A percentile compares a stretch with the other conserved stretches of the same genome.
Conservation (phyloP, 1,140 invertebrate genomes). For the Bradysia coprophila region DNA sequence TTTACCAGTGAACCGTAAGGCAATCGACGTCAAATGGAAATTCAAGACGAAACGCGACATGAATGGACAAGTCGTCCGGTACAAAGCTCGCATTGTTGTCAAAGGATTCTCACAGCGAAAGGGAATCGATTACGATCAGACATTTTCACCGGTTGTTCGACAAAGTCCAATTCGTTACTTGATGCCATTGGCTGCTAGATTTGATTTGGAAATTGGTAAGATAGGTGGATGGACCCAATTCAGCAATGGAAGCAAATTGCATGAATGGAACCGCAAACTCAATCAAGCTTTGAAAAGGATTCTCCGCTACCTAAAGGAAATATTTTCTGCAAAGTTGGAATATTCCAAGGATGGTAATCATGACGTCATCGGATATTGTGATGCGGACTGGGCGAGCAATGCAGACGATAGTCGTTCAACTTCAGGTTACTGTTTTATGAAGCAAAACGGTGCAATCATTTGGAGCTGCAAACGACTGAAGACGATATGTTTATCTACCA, state of each 20-base stretch:
- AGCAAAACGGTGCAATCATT: slow-evolving; percentile 10
- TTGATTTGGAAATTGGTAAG: slow-evolving; percentile 7
- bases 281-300: slow-evolving; percentile 14
- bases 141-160: no score
- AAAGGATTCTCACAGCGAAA: slow-evolving; percentile 8
- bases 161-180: slow-evolving; percentile 18
- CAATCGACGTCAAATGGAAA: slow-evolving; percentile 11
- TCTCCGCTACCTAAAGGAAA: slow-evolving; percentile 19
- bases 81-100: slow-evolving; percentile 10
- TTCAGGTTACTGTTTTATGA: slow-evolving; percentile 13
- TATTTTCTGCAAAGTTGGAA: slow-evolving; percentile 8
- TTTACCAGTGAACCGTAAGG: no score
- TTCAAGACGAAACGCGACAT: slow-evolving; percentile 4
- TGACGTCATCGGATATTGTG: neutral
- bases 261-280: slow-evolving; percentile 10
- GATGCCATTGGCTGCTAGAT: slow-evolving; percentile 11
- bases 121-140: slow-evolving; percentile 9
- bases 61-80: neutral
- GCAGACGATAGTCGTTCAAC: slow-evolving; percentile 8
- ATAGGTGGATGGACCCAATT: slow-evolving; percentile 5
- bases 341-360: neutral
- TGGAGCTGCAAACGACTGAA: slow-evolving; percentile 20
- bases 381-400: no score
- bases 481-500: no score
- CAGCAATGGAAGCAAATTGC: slow-evolving; percentile 2